phyloP scores from a whole-genome alignment of 2,888 invertebrate species.

The Troides oblongomaculatus region DNA sequence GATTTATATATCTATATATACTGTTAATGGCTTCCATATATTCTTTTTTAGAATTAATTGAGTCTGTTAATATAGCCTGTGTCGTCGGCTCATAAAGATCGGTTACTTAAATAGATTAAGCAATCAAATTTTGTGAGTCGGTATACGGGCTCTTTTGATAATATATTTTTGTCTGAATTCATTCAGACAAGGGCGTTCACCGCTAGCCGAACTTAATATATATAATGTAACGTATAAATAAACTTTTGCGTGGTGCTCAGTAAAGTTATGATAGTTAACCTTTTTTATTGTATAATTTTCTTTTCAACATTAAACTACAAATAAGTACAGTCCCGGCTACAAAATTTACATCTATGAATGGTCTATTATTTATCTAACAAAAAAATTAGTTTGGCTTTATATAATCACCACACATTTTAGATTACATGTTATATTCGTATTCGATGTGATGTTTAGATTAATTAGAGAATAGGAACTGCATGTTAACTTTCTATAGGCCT shows the following conservation, averaged over 20 bases:
- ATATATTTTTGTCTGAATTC: slow-evolving; percentile 19
- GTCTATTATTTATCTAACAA: slow-evolving; percentile 9
- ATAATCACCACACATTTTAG: background rate
- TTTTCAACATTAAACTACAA: background rate
- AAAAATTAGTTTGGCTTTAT: slow-evolving; percentile 14
- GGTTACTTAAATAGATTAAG: background rate
- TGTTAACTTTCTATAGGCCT: background rate
- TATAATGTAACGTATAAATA: slow-evolving; percentile 4
- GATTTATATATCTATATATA: slow-evolving; percentile 6
- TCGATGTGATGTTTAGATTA: slow-evolving; percentile 13
- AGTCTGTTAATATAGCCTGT: slow-evolving; percentile 8
- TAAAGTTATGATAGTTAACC: background rate
- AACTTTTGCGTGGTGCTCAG: background rate
- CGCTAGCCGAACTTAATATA: slow-evolving; percentile 22
- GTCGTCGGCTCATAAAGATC: slow-evolving; percentile 14
- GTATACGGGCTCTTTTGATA: background rate
- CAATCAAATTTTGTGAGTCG: slow-evolving; percentile 14
- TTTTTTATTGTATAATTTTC: background rate
- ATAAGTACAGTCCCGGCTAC: slow-evolving; percentile 8
- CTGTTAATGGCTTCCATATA: slow-evolving; percentile 16
- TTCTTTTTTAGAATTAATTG: slow-evolving; percentile 5
- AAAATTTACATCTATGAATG: slow-evolving; percentile 16
- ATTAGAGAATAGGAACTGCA: background rate
- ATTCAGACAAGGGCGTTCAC: slow-evolving; percentile 24
- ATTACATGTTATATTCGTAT: background rate